Evolutionary conservation across 2,888 invertebrate species (phyloP).

Genomic region (Coremacera marginata): DNA sequence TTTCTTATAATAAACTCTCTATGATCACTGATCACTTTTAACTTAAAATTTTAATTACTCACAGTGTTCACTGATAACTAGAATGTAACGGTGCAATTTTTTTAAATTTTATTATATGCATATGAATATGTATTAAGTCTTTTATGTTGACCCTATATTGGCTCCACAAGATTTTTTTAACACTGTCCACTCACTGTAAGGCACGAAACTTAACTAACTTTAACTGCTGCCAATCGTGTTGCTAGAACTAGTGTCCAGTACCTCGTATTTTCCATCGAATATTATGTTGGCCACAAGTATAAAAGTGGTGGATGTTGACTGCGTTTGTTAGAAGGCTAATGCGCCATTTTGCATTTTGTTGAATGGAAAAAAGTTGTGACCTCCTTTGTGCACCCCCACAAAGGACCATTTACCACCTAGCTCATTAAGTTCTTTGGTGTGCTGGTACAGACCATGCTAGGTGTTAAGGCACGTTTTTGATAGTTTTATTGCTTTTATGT

Average conservation of each 20-base stretch:
- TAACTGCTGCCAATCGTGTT: conserved; percentile 24
- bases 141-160: background rate
- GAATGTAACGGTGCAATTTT: no score
- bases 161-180: background rate
- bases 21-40: background rate
- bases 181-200: conserved; percentile 36
- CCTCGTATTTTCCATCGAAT: background rate
- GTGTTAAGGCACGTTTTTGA: background rate
- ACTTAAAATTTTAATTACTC: background rate
- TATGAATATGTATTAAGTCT: background rate
- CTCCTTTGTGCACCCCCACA: background rate
- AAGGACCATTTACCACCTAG: background rate
- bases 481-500: background rate
- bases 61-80: background rate
- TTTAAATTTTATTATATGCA: background rate
- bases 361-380: background rate
- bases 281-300: background rate
- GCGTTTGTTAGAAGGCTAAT: conserved; percentile 22
- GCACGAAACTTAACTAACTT: conserved; percentile 42
- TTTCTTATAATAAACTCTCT: background rate
- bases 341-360: conserved; percentile 42
- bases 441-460: background rate
- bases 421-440: background rate
- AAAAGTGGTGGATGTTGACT: background rate
- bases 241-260: background rate